Base-by-base conservation (phyloP, 2,113 vertebrate genomes). In the Aphyosemion australe region DNA sequence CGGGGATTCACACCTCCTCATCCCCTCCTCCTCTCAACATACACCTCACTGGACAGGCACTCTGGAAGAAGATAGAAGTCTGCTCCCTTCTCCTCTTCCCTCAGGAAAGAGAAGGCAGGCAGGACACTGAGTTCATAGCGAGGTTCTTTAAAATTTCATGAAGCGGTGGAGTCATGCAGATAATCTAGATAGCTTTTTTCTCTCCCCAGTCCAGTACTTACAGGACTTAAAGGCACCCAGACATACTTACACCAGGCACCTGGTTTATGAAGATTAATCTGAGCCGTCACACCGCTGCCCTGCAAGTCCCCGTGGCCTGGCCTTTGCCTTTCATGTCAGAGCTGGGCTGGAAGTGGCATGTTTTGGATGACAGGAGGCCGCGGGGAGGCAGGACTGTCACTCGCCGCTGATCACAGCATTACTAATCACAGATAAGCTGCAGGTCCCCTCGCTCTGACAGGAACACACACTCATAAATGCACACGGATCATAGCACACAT, bases 391-490 rank as follows among this genome's bases (percentile, higher is more conserved):
- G 82, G 69, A 66, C 77, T 83, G 86, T 88, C 87, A 86, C 79
- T 84, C 65, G 32, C 76, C 63, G 45, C 82, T 88, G 89, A 88
- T 88, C 88, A 85, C 84, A 85, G 87, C 80, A 73, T 86, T 74
- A 78, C 82, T 79, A 84, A 90, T 91, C 86, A 87, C 76, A 87
- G 87, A 89, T 90, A 85, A 88, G 82, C 76, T 69, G 69, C 83
- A 63, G 79, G 74, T 78, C 75, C 64, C 65, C n/a, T 39, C 72
- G 59, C 69, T 53, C 49, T 53, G 58, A 72, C 72, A 57, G 45
- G 52, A 82, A 65, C 65, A 37, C 78, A 71, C 65, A 59, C 65
- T 61, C 60, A 51, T 61, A 66, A 53, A 68, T 45, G 65, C 53
- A 51, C 74, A 79, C 37, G 83, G 79, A 85, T 84, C 73, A 73